Conservation (phyloP, 2,113 vertebrate genomes). For the Channa maculata region DNA sequence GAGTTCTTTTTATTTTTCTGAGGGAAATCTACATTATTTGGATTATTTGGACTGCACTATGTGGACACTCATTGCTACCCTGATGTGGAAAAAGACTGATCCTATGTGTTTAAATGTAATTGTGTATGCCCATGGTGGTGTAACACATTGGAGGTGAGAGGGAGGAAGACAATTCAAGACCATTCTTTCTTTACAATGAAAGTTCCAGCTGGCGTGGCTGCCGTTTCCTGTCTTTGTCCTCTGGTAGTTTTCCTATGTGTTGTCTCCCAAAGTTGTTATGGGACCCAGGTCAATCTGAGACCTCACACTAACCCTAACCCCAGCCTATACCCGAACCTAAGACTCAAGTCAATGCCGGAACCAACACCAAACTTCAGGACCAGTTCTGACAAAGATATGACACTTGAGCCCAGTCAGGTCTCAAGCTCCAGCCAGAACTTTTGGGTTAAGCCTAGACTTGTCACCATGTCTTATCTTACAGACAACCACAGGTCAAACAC, state of each 20-base stretch:
- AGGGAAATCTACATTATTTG: not conserved
- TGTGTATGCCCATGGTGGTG: constrained; percentile 24
- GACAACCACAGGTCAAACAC: not conserved
- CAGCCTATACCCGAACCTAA: constrained; percentile 2
- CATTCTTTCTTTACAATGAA: constrained; percentile 86
- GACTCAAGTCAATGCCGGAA: constrained; percentile 10
- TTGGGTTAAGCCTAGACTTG: constrained; percentile 9
- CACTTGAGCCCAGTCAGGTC: constrained; percentile 1
- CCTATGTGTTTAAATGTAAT: constrained; percentile 38
- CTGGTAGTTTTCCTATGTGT: constrained; percentile 91
- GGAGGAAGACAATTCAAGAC: constrained; percentile 13
- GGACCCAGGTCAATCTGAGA: constrained; percentile 56
- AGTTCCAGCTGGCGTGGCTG: constrained; percentile 77
- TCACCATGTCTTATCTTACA: not conserved
- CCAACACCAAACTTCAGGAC: constrained; percentile 9
- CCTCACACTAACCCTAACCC: constrained; percentile 19
- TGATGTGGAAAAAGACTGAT: constrained; percentile 11
- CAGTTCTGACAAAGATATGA: constrained; percentile 4
- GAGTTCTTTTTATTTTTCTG: constrained; percentile 12
- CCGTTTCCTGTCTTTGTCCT: constrained; percentile 87
- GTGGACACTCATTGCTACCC: not conserved
- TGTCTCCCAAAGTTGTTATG: constrained; percentile 85
- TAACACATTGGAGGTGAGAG: constrained; percentile 56
- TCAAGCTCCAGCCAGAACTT: not conserved
- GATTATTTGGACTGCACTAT: constrained; percentile 6